phyloP scores from a whole-genome alignment of 2,797 vertebrate species.

The Gymnoscopelus braueri region DNA sequence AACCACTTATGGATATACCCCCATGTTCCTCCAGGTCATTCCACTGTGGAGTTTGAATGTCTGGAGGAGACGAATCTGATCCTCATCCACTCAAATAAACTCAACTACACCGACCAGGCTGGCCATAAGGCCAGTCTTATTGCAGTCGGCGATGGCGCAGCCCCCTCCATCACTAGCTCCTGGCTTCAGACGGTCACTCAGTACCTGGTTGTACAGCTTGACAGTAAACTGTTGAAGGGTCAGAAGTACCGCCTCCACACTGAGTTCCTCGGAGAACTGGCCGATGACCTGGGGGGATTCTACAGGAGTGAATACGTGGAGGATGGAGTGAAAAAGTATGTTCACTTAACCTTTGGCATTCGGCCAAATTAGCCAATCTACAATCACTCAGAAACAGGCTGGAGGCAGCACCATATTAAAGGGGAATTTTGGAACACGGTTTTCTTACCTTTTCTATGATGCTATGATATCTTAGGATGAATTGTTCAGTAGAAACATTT shows the following conservation, averaged over 20 bases:
- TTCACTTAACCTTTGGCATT: background rate
- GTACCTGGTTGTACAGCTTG: slow-evolving; percentile 88
- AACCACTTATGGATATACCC: slow-evolving; percentile 1
- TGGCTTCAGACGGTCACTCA: slow-evolving; percentile 80
- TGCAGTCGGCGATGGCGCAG: background rate
- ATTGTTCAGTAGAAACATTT: too few species aligned
- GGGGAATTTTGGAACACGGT: too few species aligned
- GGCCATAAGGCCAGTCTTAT: slow-evolving; percentile 26
- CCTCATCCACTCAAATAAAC: slow-evolving; percentile 92
- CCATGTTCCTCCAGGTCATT: slow-evolving; percentile 56
- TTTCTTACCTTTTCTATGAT: too few species aligned
- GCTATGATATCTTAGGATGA: too few species aligned
- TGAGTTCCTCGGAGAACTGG: slow-evolving; percentile 85
- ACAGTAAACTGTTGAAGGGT: slow-evolving; percentile 44
- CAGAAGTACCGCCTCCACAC: slow-evolving; percentile 78
- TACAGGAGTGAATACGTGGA: slow-evolving; percentile 92
- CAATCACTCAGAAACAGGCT: too few species aligned
- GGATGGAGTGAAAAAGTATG: slow-evolving; percentile 71
- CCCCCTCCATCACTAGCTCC: slow-evolving; percentile 54
- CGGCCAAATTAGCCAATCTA: too few species aligned
- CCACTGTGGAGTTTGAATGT: slow-evolving; percentile 82
- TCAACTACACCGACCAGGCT: slow-evolving; percentile 72
- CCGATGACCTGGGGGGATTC: slow-evolving; percentile 92
- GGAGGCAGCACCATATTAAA: too few species aligned
- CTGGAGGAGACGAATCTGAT: slow-evolving; percentile 80